Evolutionary conservation across 2,113 vertebrate genomes (phyloP).

Genomic region (Cyprinodon brontotheroides): DNA sequence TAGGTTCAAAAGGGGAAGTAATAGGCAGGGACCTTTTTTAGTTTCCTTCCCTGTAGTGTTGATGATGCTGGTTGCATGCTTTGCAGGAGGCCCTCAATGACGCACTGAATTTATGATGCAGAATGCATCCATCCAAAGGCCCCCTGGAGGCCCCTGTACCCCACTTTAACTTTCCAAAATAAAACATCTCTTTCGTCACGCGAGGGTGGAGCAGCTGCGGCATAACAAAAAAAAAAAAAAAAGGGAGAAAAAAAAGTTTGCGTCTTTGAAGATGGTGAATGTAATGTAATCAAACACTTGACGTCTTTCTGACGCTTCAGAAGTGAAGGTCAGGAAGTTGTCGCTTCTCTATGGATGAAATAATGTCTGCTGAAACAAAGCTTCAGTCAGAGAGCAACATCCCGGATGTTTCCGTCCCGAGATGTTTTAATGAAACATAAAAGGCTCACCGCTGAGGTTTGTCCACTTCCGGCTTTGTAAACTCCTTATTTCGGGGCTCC

Average conservation of each 20-base stretch:
- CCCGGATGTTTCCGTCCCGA: background rate
- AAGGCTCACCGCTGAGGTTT: constrained; percentile 36
- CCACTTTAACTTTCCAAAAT: background rate
- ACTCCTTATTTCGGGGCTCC: background rate
- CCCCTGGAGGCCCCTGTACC: background rate
- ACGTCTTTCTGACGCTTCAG: constrained; percentile 11
- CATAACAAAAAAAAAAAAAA: background rate
- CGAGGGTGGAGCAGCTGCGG: background rate
- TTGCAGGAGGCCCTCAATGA: constrained; percentile 8
- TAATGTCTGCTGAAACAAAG: background rate
- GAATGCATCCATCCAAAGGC: background rate
- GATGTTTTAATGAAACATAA: background rate
- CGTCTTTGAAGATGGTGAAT: background rate
- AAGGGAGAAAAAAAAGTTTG: constrained; percentile 1
- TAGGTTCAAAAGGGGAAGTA: background rate
- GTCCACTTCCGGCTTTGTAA: constrained; percentile 57
- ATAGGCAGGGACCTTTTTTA: background rate
- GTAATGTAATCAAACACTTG: background rate
- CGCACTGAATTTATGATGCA: constrained; percentile 4
- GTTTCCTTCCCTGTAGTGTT: background rate
- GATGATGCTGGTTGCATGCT: background rate
- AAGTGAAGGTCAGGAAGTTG: constrained; percentile 26
- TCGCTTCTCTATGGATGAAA: background rate
- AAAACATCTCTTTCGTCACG: background rate
- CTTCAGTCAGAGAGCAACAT: constrained; percentile 11